Conservation (phyloP, 2,888 invertebrate genomes). For the Netelia virgata region DNA sequence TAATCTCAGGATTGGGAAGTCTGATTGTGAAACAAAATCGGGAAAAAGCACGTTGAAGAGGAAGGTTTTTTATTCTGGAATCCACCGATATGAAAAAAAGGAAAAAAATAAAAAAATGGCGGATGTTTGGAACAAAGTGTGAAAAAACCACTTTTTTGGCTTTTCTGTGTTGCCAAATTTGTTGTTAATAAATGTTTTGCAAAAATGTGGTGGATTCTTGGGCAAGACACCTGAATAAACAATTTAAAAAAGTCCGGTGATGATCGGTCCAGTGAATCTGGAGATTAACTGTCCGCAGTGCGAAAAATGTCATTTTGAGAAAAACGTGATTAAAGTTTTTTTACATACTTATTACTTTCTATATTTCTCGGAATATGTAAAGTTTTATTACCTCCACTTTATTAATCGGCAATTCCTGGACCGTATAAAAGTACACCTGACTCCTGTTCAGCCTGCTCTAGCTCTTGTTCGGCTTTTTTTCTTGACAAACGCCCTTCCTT, state of each 20-base stretch:
- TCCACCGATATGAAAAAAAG: background rate
- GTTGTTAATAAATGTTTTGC: slow-evolving; percentile 3
- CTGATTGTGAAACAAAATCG: background rate
- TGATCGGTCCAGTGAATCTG: background rate
- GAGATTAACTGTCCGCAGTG: slow-evolving; percentile 10
- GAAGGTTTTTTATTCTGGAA: background rate
- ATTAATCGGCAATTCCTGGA: background rate
- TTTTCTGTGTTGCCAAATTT: background rate
- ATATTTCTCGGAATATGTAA: background rate
- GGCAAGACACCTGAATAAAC: background rate
- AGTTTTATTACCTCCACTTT: background rate
- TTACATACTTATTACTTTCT: background rate
- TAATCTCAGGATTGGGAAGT: slow-evolving; percentile 15
- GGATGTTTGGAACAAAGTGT: slow-evolving; percentile 11
- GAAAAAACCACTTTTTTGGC: background rate
- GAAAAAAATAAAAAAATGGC: slow-evolving; percentile 4
- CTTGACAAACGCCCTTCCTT: background rate
- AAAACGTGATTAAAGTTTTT: slow-evolving; percentile 18
- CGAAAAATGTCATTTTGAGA: slow-evolving; percentile 8
- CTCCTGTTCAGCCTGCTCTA: background rate
- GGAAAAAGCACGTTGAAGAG: no score
- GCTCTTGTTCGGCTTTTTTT: background rate
- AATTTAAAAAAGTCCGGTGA: slow-evolving; percentile 7
- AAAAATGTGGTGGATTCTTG: slow-evolving; percentile 20
- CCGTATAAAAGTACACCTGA: slow-evolving; percentile 2